Conservation (phyloP, 2,113 vertebrate species). For the Lagopus muta region DNA sequence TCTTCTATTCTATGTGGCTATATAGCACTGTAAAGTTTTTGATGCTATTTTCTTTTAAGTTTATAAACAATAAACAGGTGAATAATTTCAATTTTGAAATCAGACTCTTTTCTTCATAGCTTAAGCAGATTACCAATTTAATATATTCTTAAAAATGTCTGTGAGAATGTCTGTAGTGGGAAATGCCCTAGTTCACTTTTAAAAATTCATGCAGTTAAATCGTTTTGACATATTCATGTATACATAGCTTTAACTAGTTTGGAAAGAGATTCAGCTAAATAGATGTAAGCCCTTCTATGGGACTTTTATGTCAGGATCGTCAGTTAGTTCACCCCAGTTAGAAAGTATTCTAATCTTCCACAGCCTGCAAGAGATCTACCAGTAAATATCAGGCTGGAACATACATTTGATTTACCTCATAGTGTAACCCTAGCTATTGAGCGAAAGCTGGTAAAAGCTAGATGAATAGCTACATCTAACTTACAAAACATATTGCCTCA, state of each 20-base stretch:
- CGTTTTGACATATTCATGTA: not conserved
- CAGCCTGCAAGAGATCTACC: not conserved
- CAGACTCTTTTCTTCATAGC: not conserved
- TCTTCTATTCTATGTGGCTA: not conserved
- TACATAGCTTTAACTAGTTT: not conserved
- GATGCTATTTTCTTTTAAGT: not conserved
- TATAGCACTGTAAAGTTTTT: not conserved
- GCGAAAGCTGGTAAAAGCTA: not conserved
- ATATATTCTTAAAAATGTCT: not conserved
- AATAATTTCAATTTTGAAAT: not conserved
- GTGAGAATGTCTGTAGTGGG: not conserved
- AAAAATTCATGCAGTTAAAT: conserved; percentile 30
- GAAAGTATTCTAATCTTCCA: not conserved
- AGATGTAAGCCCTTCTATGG: not conserved
- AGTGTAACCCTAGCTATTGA: not conserved
- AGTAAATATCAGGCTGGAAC: not conserved
- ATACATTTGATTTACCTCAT: not conserved
- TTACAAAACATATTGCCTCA: not conserved
- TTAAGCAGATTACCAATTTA: not conserved
- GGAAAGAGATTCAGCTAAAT: not conserved
- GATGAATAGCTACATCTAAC: not conserved
- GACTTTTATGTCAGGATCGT: not conserved
- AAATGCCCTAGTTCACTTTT: not conserved
- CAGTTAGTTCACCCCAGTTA: not conserved
- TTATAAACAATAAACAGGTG: not conserved